Conservation (phyloP, 2,888 invertebrate species). For the Apotomis betuletana region DNA sequence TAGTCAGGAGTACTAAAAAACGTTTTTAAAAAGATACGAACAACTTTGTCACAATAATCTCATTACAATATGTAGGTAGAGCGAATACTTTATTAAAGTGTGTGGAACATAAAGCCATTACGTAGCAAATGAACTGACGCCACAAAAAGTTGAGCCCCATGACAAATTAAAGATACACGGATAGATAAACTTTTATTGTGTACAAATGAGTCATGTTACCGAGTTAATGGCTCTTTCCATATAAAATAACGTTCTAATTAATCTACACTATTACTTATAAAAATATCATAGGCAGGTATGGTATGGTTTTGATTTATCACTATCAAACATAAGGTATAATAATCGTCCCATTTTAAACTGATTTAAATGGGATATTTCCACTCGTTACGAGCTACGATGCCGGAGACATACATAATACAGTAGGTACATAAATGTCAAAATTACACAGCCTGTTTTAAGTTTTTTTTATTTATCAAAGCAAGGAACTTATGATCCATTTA, state of each 20-base stretch:
- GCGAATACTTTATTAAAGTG: constrained; percentile 5
- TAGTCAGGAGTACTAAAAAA: too few species aligned
- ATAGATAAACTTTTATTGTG: constrained; percentile 54
- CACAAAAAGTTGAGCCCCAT: constrained; percentile 38
- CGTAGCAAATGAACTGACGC: constrained; percentile 20
- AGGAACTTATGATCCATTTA: too few species aligned
- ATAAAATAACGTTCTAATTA: constrained; percentile 18
- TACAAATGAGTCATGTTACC: constrained; percentile 52
- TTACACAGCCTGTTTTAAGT: too few species aligned
- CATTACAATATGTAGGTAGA: constrained; percentile 6
- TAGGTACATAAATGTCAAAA: too few species aligned
- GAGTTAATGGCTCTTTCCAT: constrained; percentile 40
- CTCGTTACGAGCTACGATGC: too few species aligned
- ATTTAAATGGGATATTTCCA: too few species aligned
- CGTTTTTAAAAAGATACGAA: background rate
- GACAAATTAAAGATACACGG: constrained; percentile 56
- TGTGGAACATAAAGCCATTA: constrained; percentile 1
- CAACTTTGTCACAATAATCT: constrained; percentile 29
- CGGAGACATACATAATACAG: too few species aligned
- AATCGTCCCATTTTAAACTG: too few species aligned
- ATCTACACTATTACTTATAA: background rate
- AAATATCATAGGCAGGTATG: background rate
- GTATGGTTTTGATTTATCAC: background rate
- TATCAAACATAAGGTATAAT: too few species aligned
- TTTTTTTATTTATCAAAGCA: too few species aligned